These are phyloP conservation scores for Anser cygnoides DNA, from an alignment of 2,113 vertebrate genomes.

Conservation along the genomic window DNA sequence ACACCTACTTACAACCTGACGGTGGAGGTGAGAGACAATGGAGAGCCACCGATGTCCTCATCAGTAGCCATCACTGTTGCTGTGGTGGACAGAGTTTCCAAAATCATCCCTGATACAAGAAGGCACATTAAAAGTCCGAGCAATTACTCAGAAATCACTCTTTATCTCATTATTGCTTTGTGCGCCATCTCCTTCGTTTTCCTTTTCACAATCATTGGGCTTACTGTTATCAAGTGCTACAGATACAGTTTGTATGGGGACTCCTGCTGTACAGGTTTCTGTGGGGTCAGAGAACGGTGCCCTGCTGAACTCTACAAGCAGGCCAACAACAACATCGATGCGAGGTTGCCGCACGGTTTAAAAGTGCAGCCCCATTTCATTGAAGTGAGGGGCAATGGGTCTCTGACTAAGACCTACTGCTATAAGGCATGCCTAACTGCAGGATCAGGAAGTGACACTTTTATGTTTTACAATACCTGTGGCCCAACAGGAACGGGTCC, in stretches of 20 bases:
- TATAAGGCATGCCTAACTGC: slow-evolving; percentile 95
- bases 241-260: slow-evolving; percentile 85
- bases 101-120: slow-evolving; percentile 87
- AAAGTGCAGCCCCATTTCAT: slow-evolving; percentile 96
- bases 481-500: slow-evolving; percentile 83
- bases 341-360: slow-evolving; percentile 84
- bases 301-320: slow-evolving; percentile 83
- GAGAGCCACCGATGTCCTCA: slow-evolving; percentile 86
- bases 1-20: slow-evolving; percentile 85
- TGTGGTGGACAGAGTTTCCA: slow-evolving; percentile 90
- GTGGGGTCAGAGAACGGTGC: slow-evolving; percentile 83
- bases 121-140: slow-evolving; percentile 83
- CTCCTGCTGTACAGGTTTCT: slow-evolving; percentile 88
- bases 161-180: slow-evolving; percentile 96
- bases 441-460: slow-evolving; percentile 95
- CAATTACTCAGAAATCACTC: slow-evolving; percentile 88
- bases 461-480: slow-evolving; percentile 98
- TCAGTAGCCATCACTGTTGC: slow-evolving; percentile 85
- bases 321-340: slow-evolving; percentile 88
- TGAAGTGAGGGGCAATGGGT: slow-evolving; percentile 94
- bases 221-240: slow-evolving; percentile 92
- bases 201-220: slow-evolving; percentile 89
- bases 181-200: slow-evolving; percentile 93
- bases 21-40: slow-evolving; percentile 88
- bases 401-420: slow-evolving; percentile 97